phyloP scores from a whole-genome alignment of 2,888 invertebrate species.

The Tenodera sinensis region DNA sequence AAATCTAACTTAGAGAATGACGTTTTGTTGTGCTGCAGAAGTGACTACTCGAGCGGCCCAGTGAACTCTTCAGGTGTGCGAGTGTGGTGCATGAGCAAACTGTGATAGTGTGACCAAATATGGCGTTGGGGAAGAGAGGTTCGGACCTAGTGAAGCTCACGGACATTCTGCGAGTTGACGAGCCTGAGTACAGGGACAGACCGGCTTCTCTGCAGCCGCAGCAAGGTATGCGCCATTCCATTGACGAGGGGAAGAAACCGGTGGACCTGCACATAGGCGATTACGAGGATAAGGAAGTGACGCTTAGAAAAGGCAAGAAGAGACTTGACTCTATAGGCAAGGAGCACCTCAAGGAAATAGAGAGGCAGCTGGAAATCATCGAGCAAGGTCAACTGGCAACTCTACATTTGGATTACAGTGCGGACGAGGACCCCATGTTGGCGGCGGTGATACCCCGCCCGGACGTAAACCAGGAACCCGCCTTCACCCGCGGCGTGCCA shows the following conservation, averaged over 20 bases:
- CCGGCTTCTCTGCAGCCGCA: not conserved
- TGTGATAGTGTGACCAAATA: not conserved
- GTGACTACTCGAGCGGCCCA: not conserved
- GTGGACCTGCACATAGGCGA: not conserved
- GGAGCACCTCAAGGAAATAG: slow-evolving; percentile 1
- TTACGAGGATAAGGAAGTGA: not conserved
- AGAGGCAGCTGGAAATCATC: slow-evolving; percentile 12
- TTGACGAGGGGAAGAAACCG: not conserved
- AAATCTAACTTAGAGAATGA: not conserved
- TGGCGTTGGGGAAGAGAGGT: not conserved
- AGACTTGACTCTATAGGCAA: not conserved
- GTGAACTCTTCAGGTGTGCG: not conserved
- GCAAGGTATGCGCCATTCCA: not conserved
- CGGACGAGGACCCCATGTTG: not conserved
- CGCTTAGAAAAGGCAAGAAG: not conserved
- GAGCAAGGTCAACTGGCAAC: slow-evolving; percentile 11
- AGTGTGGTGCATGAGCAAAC: not conserved
- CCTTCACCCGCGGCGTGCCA: slow-evolving; percentile 16
- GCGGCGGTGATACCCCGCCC: not conserved
- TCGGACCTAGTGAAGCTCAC: not conserved
- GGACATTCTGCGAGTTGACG: not conserved
- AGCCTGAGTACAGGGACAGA: not conserved
- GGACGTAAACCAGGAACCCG: not conserved
- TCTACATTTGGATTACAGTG: not conserved
- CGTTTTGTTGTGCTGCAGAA: not conserved